These are phyloP conservation scores for Yasuhikotakia modesta DNA, from an alignment of 2,797 vertebrate species.

Conservation along the genomic window DNA sequence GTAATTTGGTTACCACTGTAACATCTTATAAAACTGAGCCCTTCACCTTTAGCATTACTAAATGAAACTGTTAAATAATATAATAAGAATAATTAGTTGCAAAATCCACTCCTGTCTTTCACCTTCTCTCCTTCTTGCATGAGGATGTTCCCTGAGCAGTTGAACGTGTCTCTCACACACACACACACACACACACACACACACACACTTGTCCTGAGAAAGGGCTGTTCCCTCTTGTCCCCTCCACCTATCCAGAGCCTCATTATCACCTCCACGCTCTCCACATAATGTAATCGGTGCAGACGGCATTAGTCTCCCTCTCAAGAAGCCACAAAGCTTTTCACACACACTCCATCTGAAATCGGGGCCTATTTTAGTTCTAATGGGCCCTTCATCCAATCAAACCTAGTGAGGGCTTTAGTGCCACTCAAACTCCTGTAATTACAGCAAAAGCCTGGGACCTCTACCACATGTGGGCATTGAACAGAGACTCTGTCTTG, in stretches of 20 bases:
- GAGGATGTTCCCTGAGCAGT: conserved; percentile 25
- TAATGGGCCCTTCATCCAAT: conserved; percentile 72
- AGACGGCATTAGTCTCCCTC: conserved; percentile 60
- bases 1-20: not conserved
- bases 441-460: conserved; percentile 71
- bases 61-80: not conserved
- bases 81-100: not conserved
- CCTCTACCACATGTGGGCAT: conserved; percentile 39
- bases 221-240: conserved; percentile 33
- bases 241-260: conserved; percentile 56
- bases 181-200: conserved; percentile 59
- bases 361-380: conserved; percentile 70
- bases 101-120: not conserved
- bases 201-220: conserved; percentile 24
- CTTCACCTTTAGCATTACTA: conserved; percentile 5
- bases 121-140: conserved; percentile 44
- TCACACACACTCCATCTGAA: conserved; percentile 67
- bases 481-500: conserved; percentile 27
- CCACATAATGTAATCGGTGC: conserved; percentile 46
- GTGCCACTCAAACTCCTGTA: conserved; percentile 65
- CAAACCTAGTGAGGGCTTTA: conserved; percentile 59
- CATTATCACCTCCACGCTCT: conserved; percentile 61
- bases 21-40: not conserved
- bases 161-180: conserved; percentile 67
- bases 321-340: conserved; percentile 62